Evolutionary conservation across 2,797 vertebrate species (phyloP), one percentile per base, ranked within the genome.

Genomic region (Pseudocheirus occidentalis): DNA sequence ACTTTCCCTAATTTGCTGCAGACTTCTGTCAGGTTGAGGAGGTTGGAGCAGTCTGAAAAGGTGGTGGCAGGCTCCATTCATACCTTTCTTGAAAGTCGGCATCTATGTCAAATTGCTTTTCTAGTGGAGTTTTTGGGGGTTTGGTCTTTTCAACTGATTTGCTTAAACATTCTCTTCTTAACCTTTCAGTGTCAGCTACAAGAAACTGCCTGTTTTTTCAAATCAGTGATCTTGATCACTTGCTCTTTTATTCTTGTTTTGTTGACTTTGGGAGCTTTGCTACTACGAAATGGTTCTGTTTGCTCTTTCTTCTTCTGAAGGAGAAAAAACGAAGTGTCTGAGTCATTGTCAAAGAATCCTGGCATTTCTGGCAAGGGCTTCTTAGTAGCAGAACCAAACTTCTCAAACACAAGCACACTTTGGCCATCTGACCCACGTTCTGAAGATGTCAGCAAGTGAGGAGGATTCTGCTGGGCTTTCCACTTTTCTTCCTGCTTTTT

Each of bases 201-300:
- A 99, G 99, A 34, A 99, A 98, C 96, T 99, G 99, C 99, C 5
- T 99, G 99, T 94, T 98, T 98, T 95, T 99, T 99, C 97, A 99
- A 98, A 97, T 99, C 99, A 34, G 99, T 98, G 3, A 99, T 99
- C 98, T 99, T 99, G 96, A 99, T 99, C 97, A 99, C 99, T 97
- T 99, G 99, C 97, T 99, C 99, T 96, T 99, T 99, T 98, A 99
- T 99, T 89, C 99, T 99, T 0, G 99, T 99, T 98, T 99, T 99
- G 98, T 99, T 99, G 1, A 99, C 99, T 98, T 99, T 99, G 54
- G 98, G 99, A 96, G 99, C 99, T 98, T 99, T 99, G 93, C 98
- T 99, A 95, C 99, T 99, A 3, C 98, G 93, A 95, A 98, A 99
- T 0, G 97, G 97, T 93, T 99, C 98, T 27, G 98, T 91, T 0